phyloP scores from a whole-genome alignment of 2,888 invertebrate species.

The Acronicta alni region DNA sequence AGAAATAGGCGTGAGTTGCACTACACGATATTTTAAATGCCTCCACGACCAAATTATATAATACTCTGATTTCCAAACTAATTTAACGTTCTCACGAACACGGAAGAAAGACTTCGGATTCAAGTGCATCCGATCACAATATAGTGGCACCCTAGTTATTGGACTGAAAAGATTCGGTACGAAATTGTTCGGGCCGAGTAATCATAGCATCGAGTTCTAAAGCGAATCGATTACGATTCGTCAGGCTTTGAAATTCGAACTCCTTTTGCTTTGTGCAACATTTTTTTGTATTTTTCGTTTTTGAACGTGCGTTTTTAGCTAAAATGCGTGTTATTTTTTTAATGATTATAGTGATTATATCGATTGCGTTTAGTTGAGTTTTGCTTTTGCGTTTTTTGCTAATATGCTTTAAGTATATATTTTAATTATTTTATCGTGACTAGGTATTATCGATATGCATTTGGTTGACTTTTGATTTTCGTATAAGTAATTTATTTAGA shows the following conservation, averaged over 20 bases:
- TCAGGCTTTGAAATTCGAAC: conserved; percentile 76
- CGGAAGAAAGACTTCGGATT: conserved; percentile 62
- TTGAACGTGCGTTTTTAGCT: conserved; percentile 39
- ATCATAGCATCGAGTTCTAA: conserved; percentile 64
- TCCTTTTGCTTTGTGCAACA: conserved; percentile 60
- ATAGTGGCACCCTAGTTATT: conserved; percentile 68
- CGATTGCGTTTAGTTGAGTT: no score
- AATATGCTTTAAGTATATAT: no score
- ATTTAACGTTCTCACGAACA: conserved; percentile 68
- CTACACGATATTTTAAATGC: conserved; percentile 40
- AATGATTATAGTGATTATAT: not conserved
- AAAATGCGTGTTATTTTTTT: conserved; percentile 22
- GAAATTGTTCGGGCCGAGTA: conserved; percentile 56
- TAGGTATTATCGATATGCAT: no score
- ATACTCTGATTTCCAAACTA: conserved; percentile 54
- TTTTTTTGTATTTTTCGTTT: conserved; percentile 51
- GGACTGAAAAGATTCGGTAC: conserved; percentile 60
- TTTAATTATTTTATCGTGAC: not conserved
- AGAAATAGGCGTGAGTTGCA: conserved; percentile 14
- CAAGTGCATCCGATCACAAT: conserved; percentile 62
- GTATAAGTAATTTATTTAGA: no score
- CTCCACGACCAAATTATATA: conserved; percentile 45
- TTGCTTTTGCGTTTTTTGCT: no score
- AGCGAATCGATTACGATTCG: conserved; percentile 75
- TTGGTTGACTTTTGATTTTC: no score